Evolutionary conservation across 2,113 vertebrate genomes (phyloP).

Genomic region (Rynchops niger): DNA sequence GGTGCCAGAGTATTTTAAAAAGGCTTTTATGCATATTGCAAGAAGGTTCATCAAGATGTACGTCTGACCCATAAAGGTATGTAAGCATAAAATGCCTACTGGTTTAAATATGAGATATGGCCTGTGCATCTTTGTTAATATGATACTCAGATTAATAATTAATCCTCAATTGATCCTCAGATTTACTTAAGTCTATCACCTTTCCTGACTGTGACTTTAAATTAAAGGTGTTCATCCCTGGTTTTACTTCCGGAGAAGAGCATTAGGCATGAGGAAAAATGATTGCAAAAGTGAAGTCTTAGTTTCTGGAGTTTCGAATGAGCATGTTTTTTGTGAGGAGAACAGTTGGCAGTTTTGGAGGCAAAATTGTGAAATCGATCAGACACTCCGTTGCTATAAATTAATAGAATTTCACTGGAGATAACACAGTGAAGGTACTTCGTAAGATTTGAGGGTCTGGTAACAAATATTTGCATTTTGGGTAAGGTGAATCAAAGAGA

Average conservation of each 20-base stretch:
- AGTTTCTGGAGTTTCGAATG: background rate
- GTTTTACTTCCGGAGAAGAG: background rate
- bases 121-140: background rate
- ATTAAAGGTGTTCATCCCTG: background rate
- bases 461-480: background rate
- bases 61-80: background rate
- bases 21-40: background rate
- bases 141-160: background rate
- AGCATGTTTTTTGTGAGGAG: background rate
- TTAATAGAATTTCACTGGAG: background rate
- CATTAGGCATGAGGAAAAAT: background rate
- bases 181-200: background rate
- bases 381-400: background rate
- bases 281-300: background rate
- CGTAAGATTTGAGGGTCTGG: background rate
- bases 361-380: background rate
- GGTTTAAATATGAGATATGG: background rate
- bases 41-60: background rate
- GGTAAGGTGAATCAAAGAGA: background rate
- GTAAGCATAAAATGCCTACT: background rate
- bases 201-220: background rate
- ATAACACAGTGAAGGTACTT: background rate
- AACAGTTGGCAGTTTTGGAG: background rate
- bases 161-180: slow-evolving; percentile 26
- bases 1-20: background rate